phyloP scores from a whole-genome alignment of 2,888 invertebrate species.

The Agonopterix arenella region DNA sequence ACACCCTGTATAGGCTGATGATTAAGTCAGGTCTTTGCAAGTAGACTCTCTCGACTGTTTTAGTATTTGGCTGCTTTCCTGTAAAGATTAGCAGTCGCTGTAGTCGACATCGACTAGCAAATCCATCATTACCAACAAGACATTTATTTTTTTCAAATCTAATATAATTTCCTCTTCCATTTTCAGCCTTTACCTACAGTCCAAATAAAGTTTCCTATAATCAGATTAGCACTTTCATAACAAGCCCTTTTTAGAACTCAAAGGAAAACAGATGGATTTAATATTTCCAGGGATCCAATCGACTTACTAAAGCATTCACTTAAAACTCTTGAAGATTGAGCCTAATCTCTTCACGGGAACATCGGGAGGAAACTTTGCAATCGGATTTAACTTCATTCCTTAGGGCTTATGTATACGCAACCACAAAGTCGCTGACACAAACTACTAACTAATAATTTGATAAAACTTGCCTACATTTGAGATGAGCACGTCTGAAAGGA shows the following conservation, averaged over 20 bases:
- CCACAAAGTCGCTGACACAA: not conserved
- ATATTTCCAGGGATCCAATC: constrained; percentile 1
- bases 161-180: not conserved
- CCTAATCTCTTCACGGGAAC: constrained; percentile 51
- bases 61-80: too few species aligned
- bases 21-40: too few species aligned
- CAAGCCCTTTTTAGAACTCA: not conserved
- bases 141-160: not conserved
- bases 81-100: too few species aligned
- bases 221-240: not conserved
- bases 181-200: not conserved
- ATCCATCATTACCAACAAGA: too few species aligned
- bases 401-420: constrained; percentile 16
- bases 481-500: not conserved
- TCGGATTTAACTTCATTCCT: constrained; percentile 56
- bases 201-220: not conserved
- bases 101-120: too few species aligned
- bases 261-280: not conserved
- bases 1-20: too few species aligned
- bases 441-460: not conserved
- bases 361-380: constrained; percentile 59
- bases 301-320: constrained; percentile 19
- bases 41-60: too few species aligned
- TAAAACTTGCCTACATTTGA: not conserved
- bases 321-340: constrained; percentile 33